A percentile compares a stretch with the other conserved stretches of the same genome.
Evolutionary conservation across 2,113 vertebrate species (phyloP).

Genomic region (Zingel zingel): DNA sequence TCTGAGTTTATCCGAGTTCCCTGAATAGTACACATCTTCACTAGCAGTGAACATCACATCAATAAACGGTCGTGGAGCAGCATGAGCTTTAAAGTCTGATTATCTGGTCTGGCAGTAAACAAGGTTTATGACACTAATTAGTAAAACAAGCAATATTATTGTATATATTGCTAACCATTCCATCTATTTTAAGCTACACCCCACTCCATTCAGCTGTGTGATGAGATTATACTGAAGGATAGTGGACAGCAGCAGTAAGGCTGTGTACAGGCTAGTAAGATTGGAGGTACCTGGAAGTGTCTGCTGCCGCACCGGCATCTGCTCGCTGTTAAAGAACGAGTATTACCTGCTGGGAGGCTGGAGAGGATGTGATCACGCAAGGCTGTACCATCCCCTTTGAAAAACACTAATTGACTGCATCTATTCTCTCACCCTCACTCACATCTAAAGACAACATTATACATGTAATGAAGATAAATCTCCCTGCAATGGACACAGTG

Average conservation of each 20-base stretch:
- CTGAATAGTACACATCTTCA: too few relatives aligned
- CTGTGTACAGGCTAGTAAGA: not conserved
- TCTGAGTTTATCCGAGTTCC: not conserved
- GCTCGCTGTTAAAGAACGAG: not conserved
- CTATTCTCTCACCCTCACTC: not conserved
- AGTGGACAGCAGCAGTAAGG: not conserved
- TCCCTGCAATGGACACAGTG: slow-evolving; percentile 8
- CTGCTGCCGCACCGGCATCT: not conserved
- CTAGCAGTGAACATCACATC: too few relatives aligned
- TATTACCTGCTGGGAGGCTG: not conserved
- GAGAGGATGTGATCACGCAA: not conserved
- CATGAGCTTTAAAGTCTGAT: not conserved
- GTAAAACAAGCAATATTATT: not conserved
- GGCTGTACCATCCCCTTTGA: not conserved
- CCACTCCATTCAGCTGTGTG: not conserved
- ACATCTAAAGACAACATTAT: not conserved
- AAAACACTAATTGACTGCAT: slow-evolving; percentile 3
- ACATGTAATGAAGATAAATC: slow-evolving; percentile 1
- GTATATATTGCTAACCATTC: too few relatives aligned
- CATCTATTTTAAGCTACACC: not conserved
- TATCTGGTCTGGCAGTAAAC: not conserved
- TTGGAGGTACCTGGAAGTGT: not conserved
- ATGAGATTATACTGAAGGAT: not conserved
- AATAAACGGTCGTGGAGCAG: not conserved
- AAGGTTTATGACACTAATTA: not conserved